Percentiles rank a stretch among this genome's conserved stretches.
Evolutionary conservation across 2,797 vertebrate species (phyloP).

Genomic region (Labroides dimidiatus): DNA sequence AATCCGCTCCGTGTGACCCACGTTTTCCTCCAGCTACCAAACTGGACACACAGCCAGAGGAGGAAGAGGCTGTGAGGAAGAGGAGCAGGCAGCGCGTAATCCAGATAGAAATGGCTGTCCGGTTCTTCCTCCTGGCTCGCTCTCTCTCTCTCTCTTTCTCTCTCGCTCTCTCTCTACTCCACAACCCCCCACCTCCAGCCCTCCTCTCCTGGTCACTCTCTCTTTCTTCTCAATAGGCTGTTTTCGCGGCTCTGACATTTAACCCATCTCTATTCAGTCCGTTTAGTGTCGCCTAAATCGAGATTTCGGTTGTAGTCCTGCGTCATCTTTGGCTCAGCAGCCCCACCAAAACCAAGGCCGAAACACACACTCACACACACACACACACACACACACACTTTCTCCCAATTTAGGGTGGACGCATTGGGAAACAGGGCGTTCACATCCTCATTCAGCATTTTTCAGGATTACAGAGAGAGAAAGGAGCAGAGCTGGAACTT

Average conservation of each 20-base stretch:
- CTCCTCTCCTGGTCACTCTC: constrained; percentile 37
- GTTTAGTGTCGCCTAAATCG: constrained; percentile 54
- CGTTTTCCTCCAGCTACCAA: neutral
- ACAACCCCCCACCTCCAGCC: constrained; percentile 60
- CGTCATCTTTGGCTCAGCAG: constrained; percentile 60
- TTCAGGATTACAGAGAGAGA: constrained; percentile 14
- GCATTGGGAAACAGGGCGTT: constrained; percentile 44
- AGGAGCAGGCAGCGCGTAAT: constrained; percentile 53
- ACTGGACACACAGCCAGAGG: constrained; percentile 15
- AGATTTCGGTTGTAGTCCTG: constrained; percentile 50
- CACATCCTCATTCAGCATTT: constrained; percentile 23
- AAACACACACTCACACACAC: constrained; percentile 1
- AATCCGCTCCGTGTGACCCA: constrained; percentile 3
- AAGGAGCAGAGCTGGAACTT: constrained; percentile 22
- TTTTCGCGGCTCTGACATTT: constrained; percentile 54
- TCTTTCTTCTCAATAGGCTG: constrained; percentile 41
- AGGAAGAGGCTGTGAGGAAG: constrained; percentile 27
- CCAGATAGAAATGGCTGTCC: constrained; percentile 77
- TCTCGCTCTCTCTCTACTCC: constrained; percentile 26
- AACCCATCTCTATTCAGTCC: constrained; percentile 56
- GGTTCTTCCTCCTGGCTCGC: constrained; percentile 40
- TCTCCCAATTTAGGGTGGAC: constrained; percentile 13
- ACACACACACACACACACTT: constrained; percentile 21
- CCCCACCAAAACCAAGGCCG: constrained; percentile 36
- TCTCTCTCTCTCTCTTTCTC: constrained; percentile 21